Evolutionary conservation across 2,888 invertebrate genomes (phyloP).

Genomic region (Eupithecia exiguata): DNA sequence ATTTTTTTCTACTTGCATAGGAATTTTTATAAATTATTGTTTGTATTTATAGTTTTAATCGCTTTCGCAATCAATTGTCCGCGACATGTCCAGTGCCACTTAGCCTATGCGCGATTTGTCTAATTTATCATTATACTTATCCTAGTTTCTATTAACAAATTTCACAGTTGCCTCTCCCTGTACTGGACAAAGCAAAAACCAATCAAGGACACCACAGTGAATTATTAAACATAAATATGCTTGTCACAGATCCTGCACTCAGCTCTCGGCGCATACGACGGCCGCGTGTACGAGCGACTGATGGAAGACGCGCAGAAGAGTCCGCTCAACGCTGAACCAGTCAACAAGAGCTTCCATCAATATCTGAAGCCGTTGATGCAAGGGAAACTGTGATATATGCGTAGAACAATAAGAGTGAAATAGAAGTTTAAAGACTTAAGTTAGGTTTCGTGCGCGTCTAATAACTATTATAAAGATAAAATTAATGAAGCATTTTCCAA

Average conservation of each 20-base stretch:
- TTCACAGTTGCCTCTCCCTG: not conserved
- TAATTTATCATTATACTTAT: not conserved
- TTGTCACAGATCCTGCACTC: constrained; percentile 84
- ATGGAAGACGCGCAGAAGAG: constrained; percentile 91
- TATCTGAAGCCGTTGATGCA: constrained; percentile 92
- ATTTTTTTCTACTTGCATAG: too few relatives aligned
- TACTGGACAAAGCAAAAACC: too few relatives aligned
- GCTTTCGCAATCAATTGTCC: too few relatives aligned
- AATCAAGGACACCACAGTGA: too few relatives aligned
- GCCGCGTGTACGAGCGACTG: constrained; percentile 91
- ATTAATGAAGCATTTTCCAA: not conserved
- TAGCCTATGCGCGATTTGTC: not conserved
- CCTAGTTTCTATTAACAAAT: not conserved
- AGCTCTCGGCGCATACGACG: constrained; percentile 91
- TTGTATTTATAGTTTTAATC: too few relatives aligned
- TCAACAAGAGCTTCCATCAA: constrained; percentile 88
- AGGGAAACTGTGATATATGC: constrained; percentile 85
- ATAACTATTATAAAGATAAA: not conserved
- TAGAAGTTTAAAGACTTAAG: not conserved
- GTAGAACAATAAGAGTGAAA: not conserved
- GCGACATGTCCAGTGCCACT: too few relatives aligned
- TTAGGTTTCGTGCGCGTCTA: not conserved
- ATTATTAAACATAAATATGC: too few relatives aligned
- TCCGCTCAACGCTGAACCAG: constrained; percentile 91
- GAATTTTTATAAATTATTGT: too few relatives aligned